Conservation (phyloP, 2,888 invertebrate genomes). For the Pomacea canaliculata region DNA sequence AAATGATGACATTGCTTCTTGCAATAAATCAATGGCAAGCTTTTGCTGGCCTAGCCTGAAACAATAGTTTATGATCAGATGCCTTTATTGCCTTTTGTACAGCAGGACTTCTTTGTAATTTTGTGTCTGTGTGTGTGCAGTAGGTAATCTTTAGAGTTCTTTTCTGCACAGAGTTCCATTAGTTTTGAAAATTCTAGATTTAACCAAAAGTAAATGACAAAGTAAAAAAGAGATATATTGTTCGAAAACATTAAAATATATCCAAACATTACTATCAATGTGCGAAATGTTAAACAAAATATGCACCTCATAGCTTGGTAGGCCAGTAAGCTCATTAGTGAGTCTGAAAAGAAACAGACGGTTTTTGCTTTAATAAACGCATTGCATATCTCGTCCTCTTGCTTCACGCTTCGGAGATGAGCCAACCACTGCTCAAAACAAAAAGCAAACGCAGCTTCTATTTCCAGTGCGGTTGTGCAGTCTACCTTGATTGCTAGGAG, state of each 20-base stretch:
- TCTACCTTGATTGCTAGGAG: conserved; percentile 52
- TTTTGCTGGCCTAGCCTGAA: conserved; percentile 74
- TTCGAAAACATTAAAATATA: neutral
- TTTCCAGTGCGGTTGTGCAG: conserved; percentile 39
- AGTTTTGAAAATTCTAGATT: neutral
- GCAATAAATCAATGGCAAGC: conserved; percentile 75
- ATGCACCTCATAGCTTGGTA: conserved; percentile 72
- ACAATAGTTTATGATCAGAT: conserved; percentile 36
- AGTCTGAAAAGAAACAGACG: conserved; percentile 72
- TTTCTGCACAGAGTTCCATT: neutral
- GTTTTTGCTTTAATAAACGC: conserved; percentile 64
- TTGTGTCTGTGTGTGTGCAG: neutral
- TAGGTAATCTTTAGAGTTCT: neutral
- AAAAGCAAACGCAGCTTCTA: conserved; percentile 48
- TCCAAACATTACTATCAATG: no score
- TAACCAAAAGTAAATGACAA: neutral
- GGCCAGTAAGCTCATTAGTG: conserved; percentile 73
- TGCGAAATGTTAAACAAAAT: no score
- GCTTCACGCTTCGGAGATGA: conserved; percentile 41
- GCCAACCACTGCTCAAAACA: conserved; percentile 56
- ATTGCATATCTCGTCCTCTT: conserved; percentile 52
- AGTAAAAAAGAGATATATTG: neutral
- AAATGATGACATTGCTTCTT: conserved; percentile 73
- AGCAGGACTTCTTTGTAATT: neutral
- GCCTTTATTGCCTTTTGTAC: neutral